Percentiles rank a stretch among this genome's conserved stretches.
These are phyloP conservation scores for Periparus ater DNA, from an alignment of 2,797 vertebrate genomes.

Conservation along the genomic window DNA sequence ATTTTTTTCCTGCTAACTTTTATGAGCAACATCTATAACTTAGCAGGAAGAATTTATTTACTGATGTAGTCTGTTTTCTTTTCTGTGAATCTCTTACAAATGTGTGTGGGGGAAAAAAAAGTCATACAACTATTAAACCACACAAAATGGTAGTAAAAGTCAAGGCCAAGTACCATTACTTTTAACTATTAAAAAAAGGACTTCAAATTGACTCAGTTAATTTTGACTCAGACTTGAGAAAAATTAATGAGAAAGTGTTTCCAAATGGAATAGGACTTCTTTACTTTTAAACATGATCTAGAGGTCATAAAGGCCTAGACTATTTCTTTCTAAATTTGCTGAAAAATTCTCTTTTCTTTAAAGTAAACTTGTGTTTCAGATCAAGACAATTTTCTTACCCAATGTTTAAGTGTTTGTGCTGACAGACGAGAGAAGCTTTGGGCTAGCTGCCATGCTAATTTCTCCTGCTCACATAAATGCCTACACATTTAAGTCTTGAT, in stretches of 20 bases:
- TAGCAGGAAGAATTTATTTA: not conserved
- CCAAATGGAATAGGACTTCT: not conserved
- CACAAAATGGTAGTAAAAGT: not conserved
- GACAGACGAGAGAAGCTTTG: not conserved
- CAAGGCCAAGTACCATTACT: not conserved
- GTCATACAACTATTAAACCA: not conserved
- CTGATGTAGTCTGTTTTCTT: not conserved
- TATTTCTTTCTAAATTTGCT: not conserved
- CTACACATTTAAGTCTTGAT: not conserved
- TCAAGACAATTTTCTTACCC: not conserved
- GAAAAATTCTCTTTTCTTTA: not conserved
- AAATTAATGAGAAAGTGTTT: not conserved
- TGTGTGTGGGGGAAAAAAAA: not conserved
- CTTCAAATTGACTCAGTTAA: not conserved
- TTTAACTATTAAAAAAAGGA: not conserved
- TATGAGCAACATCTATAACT: not conserved
- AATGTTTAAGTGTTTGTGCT: not conserved
- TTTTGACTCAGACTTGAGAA: not conserved
- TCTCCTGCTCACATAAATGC: not conserved
- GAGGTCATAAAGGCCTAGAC: not conserved
- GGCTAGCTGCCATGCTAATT: not conserved
- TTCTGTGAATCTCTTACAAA: constrained; percentile 14
- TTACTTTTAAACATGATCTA: not conserved
- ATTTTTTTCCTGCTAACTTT: not conserved
- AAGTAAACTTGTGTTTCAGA: constrained; percentile 1